Base-by-base conservation (phyloP, 2,888 invertebrate species). In the Mythimna impura region DNA sequence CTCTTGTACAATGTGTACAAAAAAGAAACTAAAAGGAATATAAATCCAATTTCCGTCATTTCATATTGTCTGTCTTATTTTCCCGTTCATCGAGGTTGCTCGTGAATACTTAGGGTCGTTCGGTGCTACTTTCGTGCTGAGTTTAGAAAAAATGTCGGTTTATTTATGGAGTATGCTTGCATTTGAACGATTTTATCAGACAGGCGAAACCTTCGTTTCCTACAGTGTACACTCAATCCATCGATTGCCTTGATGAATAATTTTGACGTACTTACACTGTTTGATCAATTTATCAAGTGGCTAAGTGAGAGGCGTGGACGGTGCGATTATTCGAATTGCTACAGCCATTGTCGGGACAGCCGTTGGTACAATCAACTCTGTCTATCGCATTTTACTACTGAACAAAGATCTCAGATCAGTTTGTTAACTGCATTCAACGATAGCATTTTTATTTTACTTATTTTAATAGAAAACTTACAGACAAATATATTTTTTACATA, bases 21-120 rank as follows among this genome's bases (percentile, higher is more conserved):
- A 81, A 77, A 81, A 77, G 71, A 82, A 73, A 78, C 72, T 82
- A 79, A 79, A 79, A 79, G 73, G 80, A 79, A 82, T 78, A 82
- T 82, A 82, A 79, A 82, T 79, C 76, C 63, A 82, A 82, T 82
- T 82, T 82, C 76, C 73, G 76, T 76, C 68, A 79, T 79, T 79
- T 79, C 78, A 72, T 77, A 77, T 77, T 77, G 78, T 77, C 78
- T 76, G 73, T 76, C 71, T 73, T 80, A 77, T 73, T 81, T 77
- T 77, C 61, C 73, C 73, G 77, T 81, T 81, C 77, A 81, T 71
- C 75, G 80, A 81, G 76, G 76, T 77, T 65, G 54, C 71, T 78
- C 67, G 77, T 81, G 81, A 81, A 81, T 81, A 71, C 77, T 67
- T 80, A 70, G 80, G 63, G 71, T 55, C 65, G 74, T 52, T 58